Evolutionary conservation across 2,797 vertebrate species (phyloP).

Genomic region (Echeneis naucrates): DNA sequence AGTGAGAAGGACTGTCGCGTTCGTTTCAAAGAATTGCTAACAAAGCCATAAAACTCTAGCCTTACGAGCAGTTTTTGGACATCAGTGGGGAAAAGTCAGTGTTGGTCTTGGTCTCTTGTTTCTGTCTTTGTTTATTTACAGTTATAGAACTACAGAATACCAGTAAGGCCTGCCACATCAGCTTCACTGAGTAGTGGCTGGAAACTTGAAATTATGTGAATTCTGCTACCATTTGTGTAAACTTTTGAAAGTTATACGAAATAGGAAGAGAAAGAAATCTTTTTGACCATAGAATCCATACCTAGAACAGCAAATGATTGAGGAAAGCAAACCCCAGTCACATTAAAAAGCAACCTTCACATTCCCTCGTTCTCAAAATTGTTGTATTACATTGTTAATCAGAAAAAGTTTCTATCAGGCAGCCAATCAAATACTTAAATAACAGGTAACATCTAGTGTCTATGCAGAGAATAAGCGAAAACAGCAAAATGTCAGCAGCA

Average conservation of each 20-base stretch:
- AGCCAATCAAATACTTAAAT: conserved; percentile 34
- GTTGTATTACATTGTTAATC: conserved; percentile 22
- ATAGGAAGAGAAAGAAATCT: background rate
- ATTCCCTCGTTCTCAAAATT: conserved; percentile 9
- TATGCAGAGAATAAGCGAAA: conserved; percentile 37
- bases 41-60: background rate
- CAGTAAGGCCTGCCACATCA: conserved; percentile 1
- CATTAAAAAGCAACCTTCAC: conserved; percentile 34
- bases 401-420: conserved; percentile 1
- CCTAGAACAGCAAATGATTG: conserved; percentile 23
- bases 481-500: conserved; percentile 41
- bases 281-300: conserved; percentile 17
- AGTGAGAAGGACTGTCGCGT: background rate
- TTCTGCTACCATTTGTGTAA: background rate
- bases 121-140: conserved; percentile 1
- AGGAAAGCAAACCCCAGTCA: conserved; percentile 27
- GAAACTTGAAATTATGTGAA: background rate
- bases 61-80: background rate
- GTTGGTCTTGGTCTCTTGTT: background rate
- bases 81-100: background rate
- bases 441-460: conserved; percentile 35
- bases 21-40: background rate
- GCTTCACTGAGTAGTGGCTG: background rate
- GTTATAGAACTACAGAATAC: background rate
- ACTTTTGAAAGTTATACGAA: conserved; percentile 3